Conservation (phyloP, 2,888 invertebrate species). For the Heteromurus nitidus region DNA sequence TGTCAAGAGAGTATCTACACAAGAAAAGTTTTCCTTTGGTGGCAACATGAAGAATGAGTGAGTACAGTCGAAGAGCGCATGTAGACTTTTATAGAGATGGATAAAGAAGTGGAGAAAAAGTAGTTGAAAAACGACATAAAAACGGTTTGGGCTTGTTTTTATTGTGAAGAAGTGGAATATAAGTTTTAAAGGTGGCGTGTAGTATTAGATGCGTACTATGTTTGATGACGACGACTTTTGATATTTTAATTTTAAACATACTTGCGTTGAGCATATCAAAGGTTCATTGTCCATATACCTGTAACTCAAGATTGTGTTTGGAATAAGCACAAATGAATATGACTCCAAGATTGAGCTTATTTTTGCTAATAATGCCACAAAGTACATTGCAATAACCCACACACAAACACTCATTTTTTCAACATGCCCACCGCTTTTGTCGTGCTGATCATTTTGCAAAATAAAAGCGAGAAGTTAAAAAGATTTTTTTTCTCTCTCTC, state of each 20-base stretch:
- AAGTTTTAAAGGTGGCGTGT: too few species aligned
- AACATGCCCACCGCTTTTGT: too few species aligned
- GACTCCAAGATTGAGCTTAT: conserved; percentile 54
- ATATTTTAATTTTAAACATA: too few species aligned
- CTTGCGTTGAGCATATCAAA: conserved; percentile 33
- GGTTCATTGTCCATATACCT: too few species aligned
- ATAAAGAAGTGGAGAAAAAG: too few species aligned
- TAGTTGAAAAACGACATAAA: conserved; percentile 58
- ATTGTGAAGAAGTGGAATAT: too few species aligned
- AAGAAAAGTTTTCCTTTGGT: conserved; percentile 1
- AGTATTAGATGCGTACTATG: too few species aligned
- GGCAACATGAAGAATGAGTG: conserved; percentile 27
- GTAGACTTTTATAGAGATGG: conserved; percentile 60
- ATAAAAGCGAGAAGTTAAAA: conserved; percentile 41
- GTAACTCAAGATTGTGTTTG: too few species aligned
- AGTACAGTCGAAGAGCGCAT: too few species aligned
- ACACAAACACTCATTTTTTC: conserved; percentile 31
- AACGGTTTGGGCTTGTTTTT: conserved; percentile 46
- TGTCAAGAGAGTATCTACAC: conserved; percentile 26
- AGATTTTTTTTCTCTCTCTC: background rate
- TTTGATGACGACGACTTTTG: too few species aligned
- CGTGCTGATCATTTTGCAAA: conserved; percentile 36
- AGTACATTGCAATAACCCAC: conserved; percentile 62
- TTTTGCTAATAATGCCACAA: conserved; percentile 64
- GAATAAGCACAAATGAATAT: too few species aligned